These are phyloP conservation scores for Heliopora coerulea DNA, from an alignment of 92 coral and sea anemone species.

Conservation along the genomic window DNA sequence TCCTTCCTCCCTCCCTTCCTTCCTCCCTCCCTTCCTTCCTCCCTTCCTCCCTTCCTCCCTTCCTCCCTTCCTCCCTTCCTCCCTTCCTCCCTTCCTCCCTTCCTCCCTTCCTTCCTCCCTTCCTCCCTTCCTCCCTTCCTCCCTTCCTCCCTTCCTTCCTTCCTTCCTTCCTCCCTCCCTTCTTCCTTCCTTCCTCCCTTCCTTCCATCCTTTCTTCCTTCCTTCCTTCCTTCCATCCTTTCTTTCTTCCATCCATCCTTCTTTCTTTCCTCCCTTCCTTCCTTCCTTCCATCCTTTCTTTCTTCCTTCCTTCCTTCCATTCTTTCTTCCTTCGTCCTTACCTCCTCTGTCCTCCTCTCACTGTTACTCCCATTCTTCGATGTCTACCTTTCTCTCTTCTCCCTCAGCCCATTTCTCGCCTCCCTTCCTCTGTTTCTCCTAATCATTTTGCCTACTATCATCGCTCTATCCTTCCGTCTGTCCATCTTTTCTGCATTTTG, in stretches of 20 bases:
- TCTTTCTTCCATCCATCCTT: background rate
- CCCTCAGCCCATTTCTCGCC: too few relatives aligned
- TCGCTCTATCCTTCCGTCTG: too few relatives aligned
- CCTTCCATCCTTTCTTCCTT: background rate
- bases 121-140: background rate
- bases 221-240: constrained; percentile 1
- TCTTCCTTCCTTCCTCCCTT: background rate
- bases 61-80: background rate
- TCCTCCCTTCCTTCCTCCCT: too few relatives aligned
- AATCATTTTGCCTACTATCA: too few relatives aligned
- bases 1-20: too few relatives aligned
- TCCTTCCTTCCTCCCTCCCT: background rate
- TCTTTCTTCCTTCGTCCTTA: background rate
- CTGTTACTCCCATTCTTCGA: background rate
- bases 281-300: too few relatives aligned
- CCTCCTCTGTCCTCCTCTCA: background rate
- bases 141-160: background rate
- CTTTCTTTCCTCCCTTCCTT: too few relatives aligned
- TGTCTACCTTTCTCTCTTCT: background rate
- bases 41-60: background rate
- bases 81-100: background rate
- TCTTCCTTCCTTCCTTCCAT: too few relatives aligned
- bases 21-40: background rate
- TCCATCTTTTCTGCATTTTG: too few relatives aligned
- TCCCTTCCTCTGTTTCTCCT: too few relatives aligned